Percentiles rank a stretch among this genome's conserved stretches.
phyloP scores from a whole-genome alignment of 2,888 invertebrate species.

The Lycaena phlaeas region DNA sequence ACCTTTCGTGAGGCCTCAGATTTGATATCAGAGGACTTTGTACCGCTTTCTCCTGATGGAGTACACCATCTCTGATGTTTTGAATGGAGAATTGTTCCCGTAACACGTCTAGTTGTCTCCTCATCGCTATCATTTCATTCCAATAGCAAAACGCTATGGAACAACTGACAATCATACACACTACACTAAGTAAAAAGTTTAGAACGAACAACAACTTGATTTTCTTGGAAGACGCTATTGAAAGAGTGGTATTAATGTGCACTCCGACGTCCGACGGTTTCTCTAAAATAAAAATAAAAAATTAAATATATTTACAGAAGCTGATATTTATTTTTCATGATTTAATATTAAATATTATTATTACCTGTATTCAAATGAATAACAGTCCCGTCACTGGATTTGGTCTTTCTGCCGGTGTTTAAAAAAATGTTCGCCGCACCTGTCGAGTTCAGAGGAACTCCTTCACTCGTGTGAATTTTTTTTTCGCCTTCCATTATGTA shows the following conservation, averaged over 20 bases:
- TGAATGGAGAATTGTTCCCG: slow-evolving; percentile 47
- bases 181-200: slow-evolving; percentile 53
- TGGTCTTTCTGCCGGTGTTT: slow-evolving; percentile 53
- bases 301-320: not conserved
- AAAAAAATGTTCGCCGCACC: slow-evolving; percentile 62
- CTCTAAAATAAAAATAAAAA: slow-evolving; percentile 36
- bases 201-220: slow-evolving; percentile 56
- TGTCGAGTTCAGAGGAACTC: slow-evolving; percentile 52
- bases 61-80: slow-evolving; percentile 30
- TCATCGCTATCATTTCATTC: slow-evolving; percentile 55
- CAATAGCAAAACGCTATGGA: slow-evolving; percentile 58
- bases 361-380: slow-evolving; percentile 62
- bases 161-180: slow-evolving; percentile 53
- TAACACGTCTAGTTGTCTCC: slow-evolving; percentile 46
- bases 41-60: slow-evolving; percentile 29
- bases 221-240: slow-evolving; percentile 68
- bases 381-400: slow-evolving; percentile 54
- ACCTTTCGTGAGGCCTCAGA: slow-evolving; percentile 27
- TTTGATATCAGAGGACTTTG: slow-evolving; percentile 39
- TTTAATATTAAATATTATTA: slow-evolving; percentile 2
- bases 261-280: slow-evolving; percentile 59
- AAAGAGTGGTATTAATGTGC: slow-evolving; percentile 61
- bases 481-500: slow-evolving; percentile 48
- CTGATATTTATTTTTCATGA: too few species aligned
- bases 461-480: slow-evolving; percentile 55